phyloP scores from a whole-genome alignment of 64 coral and sea anemone genomes.

The Acropora tenuis region DNA sequence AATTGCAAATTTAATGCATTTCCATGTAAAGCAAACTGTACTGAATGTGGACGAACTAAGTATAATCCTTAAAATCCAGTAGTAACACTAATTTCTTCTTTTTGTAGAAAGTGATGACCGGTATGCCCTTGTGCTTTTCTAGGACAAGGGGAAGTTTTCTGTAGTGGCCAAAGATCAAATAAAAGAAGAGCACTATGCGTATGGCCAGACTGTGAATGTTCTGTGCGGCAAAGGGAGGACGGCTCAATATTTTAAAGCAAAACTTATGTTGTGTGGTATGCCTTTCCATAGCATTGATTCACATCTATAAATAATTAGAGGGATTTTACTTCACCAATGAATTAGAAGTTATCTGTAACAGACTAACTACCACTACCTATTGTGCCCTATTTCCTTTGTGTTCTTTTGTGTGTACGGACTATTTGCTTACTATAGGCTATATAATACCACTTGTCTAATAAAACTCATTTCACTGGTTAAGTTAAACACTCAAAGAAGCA shows the following conservation, averaged over 20 bases:
- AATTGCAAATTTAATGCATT: constrained; percentile 18
- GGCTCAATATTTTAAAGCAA: constrained; percentile 8
- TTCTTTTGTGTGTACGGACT: constrained; percentile 14
- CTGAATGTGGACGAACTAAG: constrained; percentile 9
- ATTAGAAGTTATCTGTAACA: constrained; percentile 8
- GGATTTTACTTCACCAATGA: constrained; percentile 7
- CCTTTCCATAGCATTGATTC: constrained; percentile 11
- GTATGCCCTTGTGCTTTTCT: not conserved
- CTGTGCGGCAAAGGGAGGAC: constrained; percentile 8
- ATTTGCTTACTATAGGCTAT: constrained; percentile 13
- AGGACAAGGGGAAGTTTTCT: constrained; percentile 2
- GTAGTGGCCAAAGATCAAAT: not conserved
- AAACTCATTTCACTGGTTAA: constrained; percentile 11
- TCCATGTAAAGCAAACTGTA: constrained; percentile 12
- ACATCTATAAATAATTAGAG: constrained; percentile 16
- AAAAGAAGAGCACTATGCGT: constrained; percentile 14
- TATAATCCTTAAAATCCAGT: constrained; percentile 10
- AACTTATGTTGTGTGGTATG: constrained; percentile 9
- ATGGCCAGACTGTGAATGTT: constrained; percentile 13
- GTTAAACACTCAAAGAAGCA: constrained; percentile 14
- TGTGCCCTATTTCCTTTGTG: constrained; percentile 8
- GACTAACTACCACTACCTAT: constrained; percentile 8
- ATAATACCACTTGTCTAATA: not conserved
- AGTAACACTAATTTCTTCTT: not conserved
- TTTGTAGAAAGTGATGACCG: constrained; percentile 2